A percentile compares a stretch with the other conserved stretches of the same genome.
phyloP scores from a whole-genome alignment of 2,888 invertebrate genomes.

The Acrobasis repandana region DNA sequence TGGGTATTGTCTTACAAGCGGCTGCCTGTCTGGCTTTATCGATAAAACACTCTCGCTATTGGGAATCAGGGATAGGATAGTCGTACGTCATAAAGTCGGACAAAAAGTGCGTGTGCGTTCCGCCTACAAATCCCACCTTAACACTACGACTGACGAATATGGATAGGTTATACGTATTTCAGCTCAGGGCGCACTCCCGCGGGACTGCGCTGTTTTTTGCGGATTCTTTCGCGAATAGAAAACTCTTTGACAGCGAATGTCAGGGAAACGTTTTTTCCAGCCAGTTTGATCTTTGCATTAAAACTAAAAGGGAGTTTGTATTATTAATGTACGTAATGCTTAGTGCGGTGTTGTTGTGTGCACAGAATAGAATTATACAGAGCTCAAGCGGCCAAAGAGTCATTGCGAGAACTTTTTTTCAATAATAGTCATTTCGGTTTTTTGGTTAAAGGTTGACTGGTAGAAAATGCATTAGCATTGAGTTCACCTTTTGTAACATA shows the following conservation, averaged over 20 bases:
- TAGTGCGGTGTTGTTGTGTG: slow-evolving; percentile 3
- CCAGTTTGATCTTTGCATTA: slow-evolving; percentile 20
- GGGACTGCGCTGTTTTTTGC: slow-evolving; percentile 26
- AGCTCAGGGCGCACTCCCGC: slow-evolving; percentile 22
- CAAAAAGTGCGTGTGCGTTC: slow-evolving; percentile 13
- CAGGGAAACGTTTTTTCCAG: slow-evolving; percentile 15
- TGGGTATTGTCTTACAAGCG: too few species aligned
- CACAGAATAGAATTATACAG: background rate
- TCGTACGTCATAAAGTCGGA: background rate
- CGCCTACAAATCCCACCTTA: slow-evolving; percentile 27
- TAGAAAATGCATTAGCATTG: too few species aligned
- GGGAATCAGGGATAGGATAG: too few species aligned
- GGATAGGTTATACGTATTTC: slow-evolving; percentile 30
- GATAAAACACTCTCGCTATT: too few species aligned
- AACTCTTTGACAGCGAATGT: slow-evolving; percentile 26
- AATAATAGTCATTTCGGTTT: too few species aligned
- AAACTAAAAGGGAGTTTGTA: slow-evolving; percentile 17
- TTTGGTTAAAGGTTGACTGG: too few species aligned
- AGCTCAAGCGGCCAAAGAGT: background rate
- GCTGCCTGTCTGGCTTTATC: too few species aligned
- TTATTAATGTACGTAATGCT: slow-evolving; percentile 16
- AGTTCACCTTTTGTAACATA: too few species aligned
- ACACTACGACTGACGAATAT: slow-evolving; percentile 33
- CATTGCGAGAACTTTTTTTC: too few species aligned
- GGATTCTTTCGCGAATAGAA: slow-evolving; percentile 23